Conservation (phyloP, 2,888 invertebrate species). For the Seira musarum region DNA sequence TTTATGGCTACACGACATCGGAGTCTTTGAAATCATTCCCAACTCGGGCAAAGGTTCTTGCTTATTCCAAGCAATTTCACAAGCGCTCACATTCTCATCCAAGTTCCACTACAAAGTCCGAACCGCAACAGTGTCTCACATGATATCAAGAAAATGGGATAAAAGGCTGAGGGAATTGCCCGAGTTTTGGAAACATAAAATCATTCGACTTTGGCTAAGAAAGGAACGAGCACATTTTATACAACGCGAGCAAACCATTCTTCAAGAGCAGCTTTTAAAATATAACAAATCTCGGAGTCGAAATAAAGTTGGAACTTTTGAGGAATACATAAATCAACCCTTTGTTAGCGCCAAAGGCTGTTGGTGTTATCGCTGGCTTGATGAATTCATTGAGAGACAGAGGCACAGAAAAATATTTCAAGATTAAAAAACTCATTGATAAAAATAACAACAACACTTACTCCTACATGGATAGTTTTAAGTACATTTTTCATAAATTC, state of each 20-base stretch:
- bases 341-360: no score
- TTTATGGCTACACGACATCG: conserved; percentile 54
- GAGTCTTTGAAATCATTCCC: conserved; percentile 54
- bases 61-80: conserved; percentile 59
- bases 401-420: background rate
- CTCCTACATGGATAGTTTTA: conserved; percentile 12
- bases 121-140: conserved; percentile 35
- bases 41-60: conserved; percentile 61
- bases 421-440: conserved; percentile 16
- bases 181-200: conserved; percentile 49
- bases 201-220: conserved; percentile 29
- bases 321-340: no score
- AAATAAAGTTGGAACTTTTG: background rate
- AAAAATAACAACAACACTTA: background rate
- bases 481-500: conserved; percentile 42
- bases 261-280: no score
- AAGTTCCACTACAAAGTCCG: conserved; percentile 47
- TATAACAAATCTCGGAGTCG: background rate
- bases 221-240: conserved; percentile 21
- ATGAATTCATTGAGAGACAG: conserved; percentile 19
- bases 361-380: background rate
- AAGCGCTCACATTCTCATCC: conserved; percentile 47
- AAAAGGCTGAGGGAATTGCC: conserved; percentile 30
- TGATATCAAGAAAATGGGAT: conserved; percentile 29
- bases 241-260: background rate